Conservation (phyloP, 53 echinoderm and acorn worm genomes). For the Stichopus horrens region DNA sequence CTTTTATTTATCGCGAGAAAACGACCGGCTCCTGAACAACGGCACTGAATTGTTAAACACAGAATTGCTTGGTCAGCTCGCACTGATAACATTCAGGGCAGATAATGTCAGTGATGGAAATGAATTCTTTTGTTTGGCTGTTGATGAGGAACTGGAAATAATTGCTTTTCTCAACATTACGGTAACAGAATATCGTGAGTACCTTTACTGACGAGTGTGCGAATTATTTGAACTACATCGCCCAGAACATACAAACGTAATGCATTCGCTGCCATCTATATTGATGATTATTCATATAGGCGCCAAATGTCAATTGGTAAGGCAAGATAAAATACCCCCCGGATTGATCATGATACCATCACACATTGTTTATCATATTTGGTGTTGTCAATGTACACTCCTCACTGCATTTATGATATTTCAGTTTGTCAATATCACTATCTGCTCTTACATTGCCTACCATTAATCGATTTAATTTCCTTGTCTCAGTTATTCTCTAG, state of each 20-base stretch:
- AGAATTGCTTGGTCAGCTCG: neutral
- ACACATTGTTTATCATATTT: too few relatives aligned
- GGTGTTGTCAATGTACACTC: too few relatives aligned
- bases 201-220: neutral
- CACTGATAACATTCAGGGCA: neutral
- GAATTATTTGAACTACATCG: too few relatives aligned
- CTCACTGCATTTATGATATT: too few relatives aligned
- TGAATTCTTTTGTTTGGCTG: neutral
- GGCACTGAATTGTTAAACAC: neutral
- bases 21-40: neutral
- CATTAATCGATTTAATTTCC: neutral
- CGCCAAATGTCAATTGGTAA: too few relatives aligned
- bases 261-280: too few relatives aligned
- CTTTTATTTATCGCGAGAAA: neutral
- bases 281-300: too few relatives aligned
- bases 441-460: neutral
- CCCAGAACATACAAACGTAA: too few relatives aligned
- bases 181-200: neutral
- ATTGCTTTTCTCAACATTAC: neutral
- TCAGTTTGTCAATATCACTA: neutral
- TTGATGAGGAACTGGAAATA: neutral
- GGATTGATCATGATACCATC: too few relatives aligned
- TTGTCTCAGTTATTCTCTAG: neutral
- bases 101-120: slow-evolving; percentile 4
- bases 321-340: too few relatives aligned